These are phyloP conservation scores for Catocala nupta DNA, from an alignment of 2,888 invertebrate genomes.

Conservation along the genomic window DNA sequence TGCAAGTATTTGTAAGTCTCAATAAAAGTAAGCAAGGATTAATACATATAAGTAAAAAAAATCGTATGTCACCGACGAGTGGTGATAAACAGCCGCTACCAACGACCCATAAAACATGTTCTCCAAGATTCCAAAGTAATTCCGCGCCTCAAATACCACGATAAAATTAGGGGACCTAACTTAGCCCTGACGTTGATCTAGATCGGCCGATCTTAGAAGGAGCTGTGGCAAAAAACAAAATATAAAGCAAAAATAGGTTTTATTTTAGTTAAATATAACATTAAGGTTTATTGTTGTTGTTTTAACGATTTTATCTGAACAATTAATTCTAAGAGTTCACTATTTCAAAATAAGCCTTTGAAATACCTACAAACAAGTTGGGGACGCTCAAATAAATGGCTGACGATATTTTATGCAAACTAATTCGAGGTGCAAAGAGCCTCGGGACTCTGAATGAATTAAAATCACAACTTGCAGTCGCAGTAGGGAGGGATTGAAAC, in stretches of 20 bases:
- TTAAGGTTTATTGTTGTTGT: slow-evolving; percentile 9
- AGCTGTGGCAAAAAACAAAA: background rate
- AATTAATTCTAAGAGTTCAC: slow-evolving; percentile 45
- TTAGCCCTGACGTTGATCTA: slow-evolving; percentile 13
- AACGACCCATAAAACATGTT: slow-evolving; percentile 18
- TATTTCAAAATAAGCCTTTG: slow-evolving; percentile 62
- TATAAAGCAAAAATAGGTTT: background rate
- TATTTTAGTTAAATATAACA: slow-evolving; percentile 4
- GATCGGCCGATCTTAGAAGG: background rate
- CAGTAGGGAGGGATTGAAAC: slow-evolving; percentile 72
- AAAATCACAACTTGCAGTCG: slow-evolving; percentile 84
- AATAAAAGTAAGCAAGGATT: background rate
- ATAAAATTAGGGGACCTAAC: slow-evolving; percentile 22
- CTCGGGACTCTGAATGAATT: slow-evolving; percentile 78
- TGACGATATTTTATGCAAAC: slow-evolving; percentile 82
- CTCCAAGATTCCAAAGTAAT: slow-evolving; percentile 14
- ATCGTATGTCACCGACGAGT: background rate
- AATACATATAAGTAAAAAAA: background rate
- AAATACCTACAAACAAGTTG: slow-evolving; percentile 66
- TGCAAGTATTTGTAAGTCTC: slow-evolving; percentile 1
- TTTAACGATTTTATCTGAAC: slow-evolving; percentile 30
- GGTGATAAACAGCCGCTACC: slow-evolving; percentile 8
- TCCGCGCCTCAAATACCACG: slow-evolving; percentile 17
- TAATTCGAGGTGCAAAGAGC: slow-evolving; percentile 84
- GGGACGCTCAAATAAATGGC: slow-evolving; percentile 74